phyloP scores from a whole-genome alignment of 2,797 vertebrate species.

The Lates japonicus region DNA sequence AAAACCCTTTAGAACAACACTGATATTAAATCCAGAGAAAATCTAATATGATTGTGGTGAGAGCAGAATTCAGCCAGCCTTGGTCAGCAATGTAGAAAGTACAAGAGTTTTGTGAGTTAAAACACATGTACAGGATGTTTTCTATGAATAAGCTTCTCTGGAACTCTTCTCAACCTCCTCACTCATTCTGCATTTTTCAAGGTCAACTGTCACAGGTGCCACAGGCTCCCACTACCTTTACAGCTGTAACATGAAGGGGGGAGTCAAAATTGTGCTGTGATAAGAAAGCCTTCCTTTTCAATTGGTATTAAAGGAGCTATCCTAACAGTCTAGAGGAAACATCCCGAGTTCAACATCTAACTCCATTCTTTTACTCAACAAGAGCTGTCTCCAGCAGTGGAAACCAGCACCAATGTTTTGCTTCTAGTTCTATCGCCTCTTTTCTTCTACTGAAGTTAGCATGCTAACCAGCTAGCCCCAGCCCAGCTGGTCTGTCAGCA shows the following conservation, averaged over 20 bases:
- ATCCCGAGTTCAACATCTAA: no score
- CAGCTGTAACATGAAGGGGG: neutral
- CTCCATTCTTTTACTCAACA: no score
- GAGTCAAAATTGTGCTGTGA: no score
- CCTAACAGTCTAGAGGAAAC: no score
- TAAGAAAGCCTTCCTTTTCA: neutral
- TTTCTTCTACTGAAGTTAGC: no score
- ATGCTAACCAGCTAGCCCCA: no score
- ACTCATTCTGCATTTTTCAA: neutral
- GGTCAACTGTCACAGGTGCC: constrained; percentile 26
- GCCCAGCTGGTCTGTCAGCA: no score
- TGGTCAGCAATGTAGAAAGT: neutral
- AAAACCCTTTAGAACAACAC: neutral
- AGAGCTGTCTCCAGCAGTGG: no score
- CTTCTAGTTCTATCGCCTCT: no score
- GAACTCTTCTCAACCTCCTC: neutral
- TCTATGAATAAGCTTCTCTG: neutral
- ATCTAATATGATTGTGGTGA: neutral
- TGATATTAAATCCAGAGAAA: constrained; percentile 1
- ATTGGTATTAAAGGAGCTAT: neutral
- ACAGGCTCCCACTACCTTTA: neutral
- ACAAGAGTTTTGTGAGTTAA: neutral
- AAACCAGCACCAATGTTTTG: no score
- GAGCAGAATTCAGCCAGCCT: neutral
- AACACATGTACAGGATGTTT: neutral